A percentile compares a stretch with the other conserved stretches of the same genome.
phyloP scores from a whole-genome alignment of 2,113 vertebrate genomes.

The Bos javanicus region DNA sequence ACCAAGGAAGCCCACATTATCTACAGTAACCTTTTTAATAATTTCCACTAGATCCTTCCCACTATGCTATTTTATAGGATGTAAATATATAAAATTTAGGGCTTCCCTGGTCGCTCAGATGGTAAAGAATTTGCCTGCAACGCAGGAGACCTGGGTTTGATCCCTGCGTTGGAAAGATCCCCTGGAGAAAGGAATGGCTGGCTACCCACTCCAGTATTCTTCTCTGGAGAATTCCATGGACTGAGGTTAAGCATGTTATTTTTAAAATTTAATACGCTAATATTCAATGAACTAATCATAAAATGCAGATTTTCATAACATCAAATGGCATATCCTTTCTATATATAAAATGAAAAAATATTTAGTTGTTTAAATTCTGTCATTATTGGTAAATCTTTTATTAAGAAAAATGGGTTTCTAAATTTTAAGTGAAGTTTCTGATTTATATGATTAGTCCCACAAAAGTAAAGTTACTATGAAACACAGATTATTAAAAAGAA shows the following conservation, averaged over 20 bases:
- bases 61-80: neutral
- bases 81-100: neutral
- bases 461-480: constrained; percentile 40
- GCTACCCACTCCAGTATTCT: neutral
- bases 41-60: neutral
- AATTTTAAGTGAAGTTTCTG: neutral
- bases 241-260: neutral
- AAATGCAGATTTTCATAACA: neutral
- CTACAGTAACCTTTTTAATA: neutral
- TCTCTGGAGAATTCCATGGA: neutral
- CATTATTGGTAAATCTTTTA: neutral
- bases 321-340: neutral
- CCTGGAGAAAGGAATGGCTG: neutral
- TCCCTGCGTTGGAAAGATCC: neutral
- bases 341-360: neutral
- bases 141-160: neutral
- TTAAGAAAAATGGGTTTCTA: neutral
- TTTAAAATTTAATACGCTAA: neutral
- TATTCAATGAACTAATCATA: neutral
- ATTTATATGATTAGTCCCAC: neutral
- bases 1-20: neutral
- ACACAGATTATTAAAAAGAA: constrained; percentile 18
- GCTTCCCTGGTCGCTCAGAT: neutral
- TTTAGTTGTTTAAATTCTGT: neutral
- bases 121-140: neutral